These are phyloP conservation scores for Sturnus vulgaris DNA, from an alignment of 2,113 vertebrate species.

Conservation along the genomic window DNA sequence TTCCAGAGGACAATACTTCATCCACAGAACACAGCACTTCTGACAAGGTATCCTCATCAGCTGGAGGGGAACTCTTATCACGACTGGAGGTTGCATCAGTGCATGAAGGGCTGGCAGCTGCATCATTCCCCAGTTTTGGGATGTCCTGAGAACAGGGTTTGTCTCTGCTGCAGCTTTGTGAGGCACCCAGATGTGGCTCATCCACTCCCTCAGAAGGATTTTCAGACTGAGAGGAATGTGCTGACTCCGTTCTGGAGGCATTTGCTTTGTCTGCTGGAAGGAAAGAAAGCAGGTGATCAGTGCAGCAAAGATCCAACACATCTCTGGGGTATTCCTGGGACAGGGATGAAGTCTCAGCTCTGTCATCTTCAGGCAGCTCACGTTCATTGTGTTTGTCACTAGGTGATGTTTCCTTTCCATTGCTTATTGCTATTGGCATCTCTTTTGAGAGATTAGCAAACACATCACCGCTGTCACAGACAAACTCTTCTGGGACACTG, in stretches of 20 bases:
- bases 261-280: neutral
- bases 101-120: neutral
- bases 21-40: slow-evolving; percentile 73
- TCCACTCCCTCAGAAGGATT: neutral
- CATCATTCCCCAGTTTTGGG: neutral
- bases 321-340: neutral
- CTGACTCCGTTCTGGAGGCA: neutral
- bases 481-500: neutral
- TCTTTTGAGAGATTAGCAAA: neutral
- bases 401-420: neutral
- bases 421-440: neutral
- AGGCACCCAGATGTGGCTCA: neutral
- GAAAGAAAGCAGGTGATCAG: neutral
- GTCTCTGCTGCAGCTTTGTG: neutral
- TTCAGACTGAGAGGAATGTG: neutral
- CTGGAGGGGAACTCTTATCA: neutral
- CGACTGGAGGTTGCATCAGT: neutral
- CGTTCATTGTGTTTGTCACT: neutral
- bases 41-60: neutral
- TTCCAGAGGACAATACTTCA: slow-evolving; percentile 72
- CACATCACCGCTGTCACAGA: neutral
- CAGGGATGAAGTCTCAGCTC: neutral
- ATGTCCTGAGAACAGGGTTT: neutral
- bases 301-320: neutral
- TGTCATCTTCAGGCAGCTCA: neutral